Evolutionary conservation across 1,140 invertebrate genomes (phyloP).

Genomic region (Dendrolimus kikuchii): DNA sequence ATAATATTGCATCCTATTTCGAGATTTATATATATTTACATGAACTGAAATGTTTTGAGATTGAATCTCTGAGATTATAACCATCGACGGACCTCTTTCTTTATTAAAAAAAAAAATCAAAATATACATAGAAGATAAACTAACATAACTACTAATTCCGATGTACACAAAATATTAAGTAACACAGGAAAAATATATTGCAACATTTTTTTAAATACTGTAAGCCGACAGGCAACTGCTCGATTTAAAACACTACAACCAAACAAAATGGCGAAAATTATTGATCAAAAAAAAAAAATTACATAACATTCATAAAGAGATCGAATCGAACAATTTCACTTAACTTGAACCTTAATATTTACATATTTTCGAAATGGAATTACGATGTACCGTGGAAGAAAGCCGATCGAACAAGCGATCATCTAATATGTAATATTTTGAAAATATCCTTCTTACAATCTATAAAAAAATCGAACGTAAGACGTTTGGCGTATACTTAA

Average conservation of each 20-base stretch:
- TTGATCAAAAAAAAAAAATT: constrained; percentile 65
- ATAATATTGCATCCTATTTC: constrained; percentile 53
- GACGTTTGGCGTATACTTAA: constrained; percentile 72
- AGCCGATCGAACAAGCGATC: constrained; percentile 49
- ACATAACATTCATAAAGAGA: constrained; percentile 69
- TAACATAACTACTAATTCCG: constrained; percentile 52
- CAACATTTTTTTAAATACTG: constrained; percentile 58
- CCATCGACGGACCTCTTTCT: constrained; percentile 41
- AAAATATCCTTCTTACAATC: constrained; percentile 65
- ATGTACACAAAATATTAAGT: constrained; percentile 63
- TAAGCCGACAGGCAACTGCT: constrained; percentile 18
- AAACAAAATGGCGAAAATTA: constrained; percentile 13
- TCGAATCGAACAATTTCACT: constrained; percentile 66
- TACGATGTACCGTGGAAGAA: constrained; percentile 60
- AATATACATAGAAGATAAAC: constrained; percentile 64
- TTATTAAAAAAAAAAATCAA: constrained; percentile 40
- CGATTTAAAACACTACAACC: constrained; percentile 23
- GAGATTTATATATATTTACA: constrained; percentile 44
- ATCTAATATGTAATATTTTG: constrained; percentile 67
- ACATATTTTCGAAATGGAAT: constrained; percentile 69
- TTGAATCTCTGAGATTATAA: constrained; percentile 68
- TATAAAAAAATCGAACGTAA: constrained; percentile 59
- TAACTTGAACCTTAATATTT: constrained; percentile 67
- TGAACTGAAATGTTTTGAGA: constrained; percentile 45
- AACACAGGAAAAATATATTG: constrained; percentile 62